Evolutionary conservation across 1,140 invertebrate genomes (phyloP).

Genomic region (fruit fly (Drosophila melanogaster)): Release_6_plus_ISO1_MT NT_033779.5:3346501-3347000

Average conservation of each 20-base stretch:
- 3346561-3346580: conserved; percentile 61
- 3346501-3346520: conserved; percentile 51
- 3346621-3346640: conserved; percentile 54
- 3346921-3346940: conserved; percentile 53
- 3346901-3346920: conserved; percentile 62
- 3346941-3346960: conserved; percentile 56
- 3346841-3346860: conserved; percentile 3
- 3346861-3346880: conserved; percentile 7
- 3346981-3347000: no score
- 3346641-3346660: conserved; percentile 43
- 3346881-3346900: conserved; percentile 48
- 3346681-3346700: conserved; percentile 64
- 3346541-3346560: conserved; percentile 48
- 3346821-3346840: conserved; percentile 21
- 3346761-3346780: conserved; percentile 84
- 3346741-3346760: conserved; percentile 65
- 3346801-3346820: conserved; percentile 54
- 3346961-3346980: background rate
- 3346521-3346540: conserved; percentile 41
- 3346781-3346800: conserved; percentile 78
- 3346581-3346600: conserved; percentile 46
- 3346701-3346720: conserved; percentile 61
- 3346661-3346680: conserved; percentile 57
- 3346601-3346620: conserved; percentile 69
- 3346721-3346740: conserved; percentile 26